phyloP scores from a whole-genome alignment of 2,113 vertebrate genomes.

The Talpa occidentalis region DNA sequence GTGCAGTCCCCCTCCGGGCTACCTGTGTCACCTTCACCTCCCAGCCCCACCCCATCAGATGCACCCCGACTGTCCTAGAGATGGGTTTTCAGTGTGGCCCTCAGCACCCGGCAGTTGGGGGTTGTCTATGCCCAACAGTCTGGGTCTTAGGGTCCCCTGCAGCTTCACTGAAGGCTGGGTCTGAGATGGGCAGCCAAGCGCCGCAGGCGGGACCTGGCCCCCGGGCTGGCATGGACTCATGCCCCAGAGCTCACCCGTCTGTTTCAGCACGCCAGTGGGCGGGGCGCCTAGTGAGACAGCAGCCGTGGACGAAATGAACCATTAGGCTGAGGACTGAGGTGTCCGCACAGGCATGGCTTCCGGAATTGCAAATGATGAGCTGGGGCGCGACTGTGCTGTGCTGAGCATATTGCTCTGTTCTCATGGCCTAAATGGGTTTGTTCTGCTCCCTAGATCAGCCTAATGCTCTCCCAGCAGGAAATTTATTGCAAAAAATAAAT shows the following conservation, averaged over 20 bases:
- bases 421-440: not conserved
- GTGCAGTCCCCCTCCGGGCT: no score
- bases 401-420: not conserved
- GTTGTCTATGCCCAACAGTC: not conserved
- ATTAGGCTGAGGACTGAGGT: not conserved
- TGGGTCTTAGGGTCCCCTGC: not conserved
- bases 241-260: not conserved
- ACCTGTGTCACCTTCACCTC: no score
- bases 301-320: not conserved
- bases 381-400: not conserved
- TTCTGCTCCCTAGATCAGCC: not conserved
- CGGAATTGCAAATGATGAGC: not conserved
- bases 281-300: not conserved
- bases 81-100: no score
- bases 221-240: not conserved
- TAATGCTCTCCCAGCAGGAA: not conserved
- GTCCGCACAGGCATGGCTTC: not conserved
- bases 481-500: not conserved
- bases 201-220: no score
- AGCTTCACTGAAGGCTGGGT: accelerated
- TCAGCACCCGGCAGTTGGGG: no score
- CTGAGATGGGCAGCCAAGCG: not conserved
- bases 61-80: no score
- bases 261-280: not conserved
- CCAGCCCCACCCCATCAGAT: no score